Conservation (phyloP, 2,113 vertebrate genomes). For the Ondatra zibethicus region DNA sequence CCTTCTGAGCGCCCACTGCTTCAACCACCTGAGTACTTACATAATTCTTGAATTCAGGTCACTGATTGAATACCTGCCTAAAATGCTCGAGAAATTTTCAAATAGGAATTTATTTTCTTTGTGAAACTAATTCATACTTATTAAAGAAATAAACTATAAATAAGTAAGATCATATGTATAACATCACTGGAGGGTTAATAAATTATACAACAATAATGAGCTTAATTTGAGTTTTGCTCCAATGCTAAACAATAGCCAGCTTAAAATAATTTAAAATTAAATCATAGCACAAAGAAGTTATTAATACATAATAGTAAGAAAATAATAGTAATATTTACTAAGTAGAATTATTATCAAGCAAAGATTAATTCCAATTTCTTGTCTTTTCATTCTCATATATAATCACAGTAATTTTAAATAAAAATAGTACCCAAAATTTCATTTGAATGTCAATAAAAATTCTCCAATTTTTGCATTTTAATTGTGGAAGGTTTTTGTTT, state of each 20-base stretch:
- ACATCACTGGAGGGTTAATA: neutral
- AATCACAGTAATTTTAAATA: neutral
- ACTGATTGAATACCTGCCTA: neutral
- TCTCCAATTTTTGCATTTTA: neutral
- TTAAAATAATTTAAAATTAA: neutral
- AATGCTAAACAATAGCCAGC: neutral
- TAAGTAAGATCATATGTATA: neutral
- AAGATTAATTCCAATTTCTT: neutral
- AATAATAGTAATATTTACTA: neutral
- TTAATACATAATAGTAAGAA: neutral
- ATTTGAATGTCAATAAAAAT: neutral
- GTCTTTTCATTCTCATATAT: neutral
- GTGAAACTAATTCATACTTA: neutral
- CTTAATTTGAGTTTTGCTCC: neutral
- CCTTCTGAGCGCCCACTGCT: neutral
- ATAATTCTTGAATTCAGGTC: neutral
- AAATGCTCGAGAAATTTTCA: neutral
- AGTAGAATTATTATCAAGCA: neutral
- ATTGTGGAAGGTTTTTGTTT: neutral
- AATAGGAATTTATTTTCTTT: neutral
- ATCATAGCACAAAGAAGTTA: neutral
- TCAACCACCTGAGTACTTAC: neutral
- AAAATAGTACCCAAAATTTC: fast-evolving
- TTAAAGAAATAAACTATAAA: neutral
- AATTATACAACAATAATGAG: neutral